Evolutionary conservation across 2,888 invertebrate species (phyloP).

Genomic region (Liodrosophila aerea): DNA sequence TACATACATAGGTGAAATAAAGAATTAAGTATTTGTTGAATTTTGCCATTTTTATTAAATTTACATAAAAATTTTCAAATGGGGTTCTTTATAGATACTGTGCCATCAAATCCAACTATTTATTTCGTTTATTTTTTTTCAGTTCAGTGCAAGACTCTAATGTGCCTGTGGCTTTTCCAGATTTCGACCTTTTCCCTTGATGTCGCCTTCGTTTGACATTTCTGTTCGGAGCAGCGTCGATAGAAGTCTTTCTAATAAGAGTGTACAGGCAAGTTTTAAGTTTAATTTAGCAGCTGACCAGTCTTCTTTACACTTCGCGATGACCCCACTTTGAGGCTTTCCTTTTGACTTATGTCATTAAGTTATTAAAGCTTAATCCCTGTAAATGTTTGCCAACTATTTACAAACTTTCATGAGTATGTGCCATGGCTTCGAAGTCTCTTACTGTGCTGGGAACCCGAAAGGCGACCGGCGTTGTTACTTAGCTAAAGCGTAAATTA

Average conservation of each 20-base stretch:
- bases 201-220: conserved; percentile 22
- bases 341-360: conserved; percentile 67
- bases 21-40: too few species aligned
- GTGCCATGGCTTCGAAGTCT: conserved; percentile 22
- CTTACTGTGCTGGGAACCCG: conserved; percentile 10
- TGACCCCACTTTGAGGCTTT: conserved; percentile 4
- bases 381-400: conserved; percentile 69
- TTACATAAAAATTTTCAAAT: too few species aligned
- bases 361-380: conserved; percentile 69
- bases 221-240: conserved; percentile 26
- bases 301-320: conserved; percentile 62
- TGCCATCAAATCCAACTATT: conserved; percentile 15
- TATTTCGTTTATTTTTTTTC: too few species aligned
- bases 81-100: too few species aligned
- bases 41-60: too few species aligned
- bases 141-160: too few species aligned
- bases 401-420: conserved; percentile 47
- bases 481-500: conserved; percentile 73
- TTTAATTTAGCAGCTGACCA: conserved; percentile 73
- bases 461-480: conserved; percentile 40
- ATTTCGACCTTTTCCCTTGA: conserved; percentile 58
- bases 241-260: conserved; percentile 62
- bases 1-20: too few species aligned
- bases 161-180: conserved; percentile 31
- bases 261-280: conserved; percentile 43